These are phyloP conservation scores for Papilio aristodemus DNA, from an alignment of 1,140 invertebrate species.

Conservation along the genomic window DNA sequence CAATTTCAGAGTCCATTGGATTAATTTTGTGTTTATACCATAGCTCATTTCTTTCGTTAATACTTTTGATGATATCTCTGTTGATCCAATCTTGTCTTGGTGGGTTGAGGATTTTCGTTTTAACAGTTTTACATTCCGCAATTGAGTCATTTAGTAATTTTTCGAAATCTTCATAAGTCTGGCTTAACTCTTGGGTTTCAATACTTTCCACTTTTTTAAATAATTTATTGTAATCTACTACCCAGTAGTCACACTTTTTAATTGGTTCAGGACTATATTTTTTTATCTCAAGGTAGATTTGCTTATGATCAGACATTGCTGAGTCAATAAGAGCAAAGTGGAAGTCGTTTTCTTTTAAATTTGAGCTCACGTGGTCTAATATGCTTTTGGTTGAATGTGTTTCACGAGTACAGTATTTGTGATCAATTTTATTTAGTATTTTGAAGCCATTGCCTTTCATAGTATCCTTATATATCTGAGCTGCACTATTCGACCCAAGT, in stretches of 20 bases:
- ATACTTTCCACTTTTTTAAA: not conserved
- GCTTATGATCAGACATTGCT: conserved; percentile 30
- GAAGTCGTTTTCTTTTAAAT: conserved; percentile 25
- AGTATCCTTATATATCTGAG: conserved; percentile 1
- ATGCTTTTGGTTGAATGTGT: conserved; percentile 29
- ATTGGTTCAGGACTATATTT: conserved; percentile 5
- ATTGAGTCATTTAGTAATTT: not conserved
- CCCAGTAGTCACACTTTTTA: not conserved
- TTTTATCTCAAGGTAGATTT: conserved; percentile 32
- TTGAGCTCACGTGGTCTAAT: conserved; percentile 32
- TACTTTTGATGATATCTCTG: conserved; percentile 37
- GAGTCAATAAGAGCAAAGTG: conserved; percentile 32
- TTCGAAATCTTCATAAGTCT: not conserved
- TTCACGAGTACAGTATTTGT: conserved; percentile 31
- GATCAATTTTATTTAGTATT: conserved; percentile 36
- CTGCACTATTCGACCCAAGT: conserved; percentile 18
- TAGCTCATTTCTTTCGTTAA: conserved; percentile 37
- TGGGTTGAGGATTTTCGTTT: conserved; percentile 38
- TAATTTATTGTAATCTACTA: not conserved
- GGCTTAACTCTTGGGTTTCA: not conserved
- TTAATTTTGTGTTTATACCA: conserved; percentile 32
- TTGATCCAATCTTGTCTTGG: conserved; percentile 42
- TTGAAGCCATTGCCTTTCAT: conserved; percentile 28
- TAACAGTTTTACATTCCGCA: conserved; percentile 33
- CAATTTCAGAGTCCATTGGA: conserved; percentile 7